Evolutionary conservation across 2,113 vertebrate genomes (phyloP).

Genomic region (Vanacampus margaritifer): DNA sequence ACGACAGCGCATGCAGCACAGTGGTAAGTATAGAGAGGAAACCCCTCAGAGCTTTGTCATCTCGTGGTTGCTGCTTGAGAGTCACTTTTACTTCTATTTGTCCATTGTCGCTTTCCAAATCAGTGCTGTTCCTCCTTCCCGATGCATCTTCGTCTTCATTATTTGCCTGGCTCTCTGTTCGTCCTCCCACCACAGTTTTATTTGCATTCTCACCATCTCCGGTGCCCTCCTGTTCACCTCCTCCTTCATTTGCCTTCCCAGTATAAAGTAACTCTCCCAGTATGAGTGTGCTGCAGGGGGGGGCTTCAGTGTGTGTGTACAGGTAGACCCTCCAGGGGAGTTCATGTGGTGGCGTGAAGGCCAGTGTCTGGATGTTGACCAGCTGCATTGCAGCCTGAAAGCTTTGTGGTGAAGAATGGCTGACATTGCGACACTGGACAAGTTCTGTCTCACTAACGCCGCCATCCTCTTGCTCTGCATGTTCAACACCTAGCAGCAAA

Average conservation of each 20-base stretch:
- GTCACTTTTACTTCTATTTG: conserved; percentile 64
- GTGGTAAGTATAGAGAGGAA: conserved; percentile 75
- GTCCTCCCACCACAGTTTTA: background rate
- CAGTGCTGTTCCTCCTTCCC: background rate
- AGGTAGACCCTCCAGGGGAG: conserved; percentile 89
- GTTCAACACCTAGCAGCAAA: conserved; percentile 27
- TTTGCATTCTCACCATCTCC: conserved; percentile 29
- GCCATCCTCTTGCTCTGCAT: conserved; percentile 51
- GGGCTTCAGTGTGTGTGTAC: conserved; percentile 70
- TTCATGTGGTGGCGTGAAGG: conserved; percentile 78
- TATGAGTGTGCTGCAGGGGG: conserved; percentile 64
- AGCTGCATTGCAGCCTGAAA: conserved; percentile 84
- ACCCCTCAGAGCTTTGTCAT: conserved; percentile 57
- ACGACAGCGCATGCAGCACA: conserved; percentile 67
- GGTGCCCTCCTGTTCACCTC: background rate
- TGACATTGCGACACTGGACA: conserved; percentile 58
- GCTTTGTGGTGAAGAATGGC: conserved; percentile 65
- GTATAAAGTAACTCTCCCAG: conserved; percentile 79
- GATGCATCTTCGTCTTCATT: background rate
- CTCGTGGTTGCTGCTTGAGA: conserved; percentile 77
- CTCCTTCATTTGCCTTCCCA: background rate
- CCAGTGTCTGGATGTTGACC: conserved; percentile 88
- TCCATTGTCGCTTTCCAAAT: background rate
- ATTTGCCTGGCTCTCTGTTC: background rate
- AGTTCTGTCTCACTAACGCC: conserved; percentile 71